Evolutionary conservation across 2,888 invertebrate species (phyloP).

Genomic region (Carcina quercana): DNA sequence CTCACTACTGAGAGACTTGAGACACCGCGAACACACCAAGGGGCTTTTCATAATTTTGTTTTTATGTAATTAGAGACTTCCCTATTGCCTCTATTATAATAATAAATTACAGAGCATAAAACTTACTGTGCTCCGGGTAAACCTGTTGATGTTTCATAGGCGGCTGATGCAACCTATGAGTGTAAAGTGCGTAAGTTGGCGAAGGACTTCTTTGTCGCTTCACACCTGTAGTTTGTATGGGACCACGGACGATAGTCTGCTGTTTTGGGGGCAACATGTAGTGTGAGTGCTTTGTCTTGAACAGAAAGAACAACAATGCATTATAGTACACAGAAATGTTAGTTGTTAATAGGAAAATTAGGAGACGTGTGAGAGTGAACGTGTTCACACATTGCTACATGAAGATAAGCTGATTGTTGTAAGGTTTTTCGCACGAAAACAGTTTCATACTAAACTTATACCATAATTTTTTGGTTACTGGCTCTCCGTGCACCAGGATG

Average conservation of each 20-base stretch:
- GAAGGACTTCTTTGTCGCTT: constrained; percentile 76
- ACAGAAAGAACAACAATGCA: constrained; percentile 19
- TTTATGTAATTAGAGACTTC: too few relatives aligned
- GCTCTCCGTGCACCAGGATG: too few relatives aligned
- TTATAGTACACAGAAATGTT: constrained; percentile 7
- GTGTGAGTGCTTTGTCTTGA: constrained; percentile 38
- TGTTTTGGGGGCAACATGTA: constrained; percentile 46
- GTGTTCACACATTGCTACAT: too few relatives aligned
- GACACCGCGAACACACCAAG: too few relatives aligned
- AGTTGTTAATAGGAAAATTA: background rate
- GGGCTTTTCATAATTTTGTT: too few relatives aligned
- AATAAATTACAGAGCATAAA: background rate
- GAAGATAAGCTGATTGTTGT: too few relatives aligned
- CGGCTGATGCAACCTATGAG: constrained; percentile 56
- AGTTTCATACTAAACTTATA: too few relatives aligned
- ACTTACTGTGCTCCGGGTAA: constrained; percentile 77
- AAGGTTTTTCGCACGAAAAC: too few relatives aligned
- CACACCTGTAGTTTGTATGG: constrained; percentile 51
- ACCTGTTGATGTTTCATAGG: constrained; percentile 65
- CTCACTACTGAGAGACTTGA: too few relatives aligned
- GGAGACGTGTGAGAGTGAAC: background rate
- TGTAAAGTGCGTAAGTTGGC: constrained; percentile 65
- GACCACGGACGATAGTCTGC: constrained; percentile 58
- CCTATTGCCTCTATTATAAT: too few relatives aligned
- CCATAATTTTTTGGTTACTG: too few relatives aligned